Percentiles rank a stretch among this genome's conserved stretches.
These are phyloP conservation scores for Drosophila lini DNA, from an alignment of 1,140 invertebrate species.

Conservation along the genomic window DNA sequence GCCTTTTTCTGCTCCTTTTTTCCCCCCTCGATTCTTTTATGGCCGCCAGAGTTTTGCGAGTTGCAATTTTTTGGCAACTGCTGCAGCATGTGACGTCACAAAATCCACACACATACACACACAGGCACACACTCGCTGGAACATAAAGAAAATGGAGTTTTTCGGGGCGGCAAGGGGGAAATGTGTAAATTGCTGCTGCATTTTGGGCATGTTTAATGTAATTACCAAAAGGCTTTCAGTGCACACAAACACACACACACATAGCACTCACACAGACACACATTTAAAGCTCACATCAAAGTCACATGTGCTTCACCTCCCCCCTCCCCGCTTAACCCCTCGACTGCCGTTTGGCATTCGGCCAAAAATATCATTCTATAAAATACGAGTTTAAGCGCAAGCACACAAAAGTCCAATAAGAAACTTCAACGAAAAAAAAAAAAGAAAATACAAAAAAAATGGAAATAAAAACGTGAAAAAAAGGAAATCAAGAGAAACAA, in stretches of 20 bases:
- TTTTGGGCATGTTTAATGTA: conserved; percentile 83
- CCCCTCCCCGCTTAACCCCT: background rate
- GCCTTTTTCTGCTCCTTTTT: background rate
- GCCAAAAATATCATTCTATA: conserved; percentile 82
- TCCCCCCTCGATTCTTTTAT: conserved; percentile 53
- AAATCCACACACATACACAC: conserved; percentile 8
- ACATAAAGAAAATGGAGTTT: conserved; percentile 27
- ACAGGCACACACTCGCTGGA: background rate
- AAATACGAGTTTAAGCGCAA: conserved; percentile 78
- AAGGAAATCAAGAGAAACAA: conserved; percentile 38
- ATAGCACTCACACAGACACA: conserved; percentile 15
- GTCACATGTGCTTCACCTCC: conserved; percentile 37
- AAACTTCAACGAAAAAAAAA: conserved; percentile 55
- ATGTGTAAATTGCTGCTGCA: conserved; percentile 80
- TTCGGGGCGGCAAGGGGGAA: conserved; percentile 17
- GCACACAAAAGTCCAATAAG: conserved; percentile 76
- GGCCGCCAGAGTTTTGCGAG: conserved; percentile 65
- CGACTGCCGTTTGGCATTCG: conserved; percentile 43
- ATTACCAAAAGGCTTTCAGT: conserved; percentile 82
- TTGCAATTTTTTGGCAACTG: conserved; percentile 59
- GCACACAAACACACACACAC: conserved; percentile 42
- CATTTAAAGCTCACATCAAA: conserved; percentile 48
- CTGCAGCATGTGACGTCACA: conserved; percentile 61
- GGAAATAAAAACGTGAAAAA: background rate
- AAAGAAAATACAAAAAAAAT: conserved; percentile 14